Percentiles rank a stretch among this genome's conserved stretches.
Conservation (phyloP, 2,113 vertebrate genomes). For the Gobius niger region DNA sequence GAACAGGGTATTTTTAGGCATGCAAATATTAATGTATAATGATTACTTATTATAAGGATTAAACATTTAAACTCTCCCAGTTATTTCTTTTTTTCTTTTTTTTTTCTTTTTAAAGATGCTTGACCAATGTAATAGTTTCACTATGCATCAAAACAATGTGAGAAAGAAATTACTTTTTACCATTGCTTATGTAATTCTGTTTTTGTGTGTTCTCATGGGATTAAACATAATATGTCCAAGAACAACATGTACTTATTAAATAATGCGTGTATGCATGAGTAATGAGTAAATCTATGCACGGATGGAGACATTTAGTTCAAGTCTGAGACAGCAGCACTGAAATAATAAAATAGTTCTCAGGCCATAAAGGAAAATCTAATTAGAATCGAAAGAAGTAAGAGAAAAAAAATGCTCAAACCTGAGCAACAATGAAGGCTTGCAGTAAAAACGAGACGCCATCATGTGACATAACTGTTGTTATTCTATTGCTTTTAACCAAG, state of each 20-base stretch:
- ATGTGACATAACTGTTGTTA: too few species aligned
- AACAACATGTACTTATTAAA: slow-evolving; percentile 54
- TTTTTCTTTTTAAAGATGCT: slow-evolving; percentile 27
- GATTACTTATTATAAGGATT: slow-evolving; percentile 39
- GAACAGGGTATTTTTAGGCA: slow-evolving; percentile 81
- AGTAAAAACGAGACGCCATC: too few species aligned
- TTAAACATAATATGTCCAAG: slow-evolving; percentile 73
- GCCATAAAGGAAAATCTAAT: too few species aligned
- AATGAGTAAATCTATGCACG: slow-evolving; percentile 6
- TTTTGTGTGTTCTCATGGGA: slow-evolving; percentile 75
- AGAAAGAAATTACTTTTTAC: slow-evolving; percentile 48
- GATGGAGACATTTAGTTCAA: slow-evolving; percentile 8
- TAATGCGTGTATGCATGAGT: slow-evolving; percentile 35
- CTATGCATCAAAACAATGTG: slow-evolving; percentile 47
- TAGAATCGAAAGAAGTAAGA: too few species aligned
- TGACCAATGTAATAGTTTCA: slow-evolving; percentile 45
- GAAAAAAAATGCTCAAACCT: too few species aligned
- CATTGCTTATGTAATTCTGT: slow-evolving; percentile 66
- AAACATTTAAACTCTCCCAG: slow-evolving; percentile 33
- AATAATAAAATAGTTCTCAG: not conserved
- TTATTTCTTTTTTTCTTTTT: slow-evolving; percentile 13
- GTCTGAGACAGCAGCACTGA: not conserved
- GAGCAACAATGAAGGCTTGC: too few species aligned
- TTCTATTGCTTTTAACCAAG: too few species aligned
- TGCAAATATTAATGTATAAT: slow-evolving; percentile 52